Conservation (phyloP, 2,797 vertebrate genomes). For the Heliangelus exortis region DNA sequence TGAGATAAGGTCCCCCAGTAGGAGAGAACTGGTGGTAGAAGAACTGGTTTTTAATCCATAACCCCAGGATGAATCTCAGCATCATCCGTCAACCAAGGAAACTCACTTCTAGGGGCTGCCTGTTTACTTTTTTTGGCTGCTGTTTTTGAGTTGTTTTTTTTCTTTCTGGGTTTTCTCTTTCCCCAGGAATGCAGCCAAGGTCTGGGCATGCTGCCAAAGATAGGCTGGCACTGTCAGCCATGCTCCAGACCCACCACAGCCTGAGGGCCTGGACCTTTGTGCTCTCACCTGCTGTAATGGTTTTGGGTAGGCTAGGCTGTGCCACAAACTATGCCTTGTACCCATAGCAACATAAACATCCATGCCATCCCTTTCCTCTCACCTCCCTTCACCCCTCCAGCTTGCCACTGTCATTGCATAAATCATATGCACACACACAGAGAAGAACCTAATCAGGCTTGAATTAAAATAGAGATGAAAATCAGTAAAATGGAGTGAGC, state of each 20-base stretch:
- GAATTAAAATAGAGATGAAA: neutral
- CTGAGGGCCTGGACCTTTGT: neutral
- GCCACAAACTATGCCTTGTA: neutral
- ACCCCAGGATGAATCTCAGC: neutral
- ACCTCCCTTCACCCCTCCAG: neutral
- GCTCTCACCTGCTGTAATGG: neutral
- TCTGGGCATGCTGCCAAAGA: neutral
- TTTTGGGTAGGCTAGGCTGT: neutral
- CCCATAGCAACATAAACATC: neutral
- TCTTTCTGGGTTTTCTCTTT: neutral
- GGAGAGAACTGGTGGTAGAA: neutral
- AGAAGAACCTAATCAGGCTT: neutral
- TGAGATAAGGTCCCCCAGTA: neutral
- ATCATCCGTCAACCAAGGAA: neutral
- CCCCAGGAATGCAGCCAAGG: neutral
- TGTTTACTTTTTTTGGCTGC: neutral
- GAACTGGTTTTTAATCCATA: constrained; percentile 6
- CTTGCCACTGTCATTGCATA: neutral
- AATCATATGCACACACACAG: neutral
- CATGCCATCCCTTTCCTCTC: neutral
- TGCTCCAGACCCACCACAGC: neutral
- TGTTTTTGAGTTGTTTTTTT: neutral
- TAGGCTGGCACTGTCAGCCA: neutral
- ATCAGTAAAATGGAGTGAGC: neutral
- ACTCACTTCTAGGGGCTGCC: neutral